Evolutionary conservation across 2,888 invertebrate species (phyloP).

Genomic region (Podabrus alpinus): DNA sequence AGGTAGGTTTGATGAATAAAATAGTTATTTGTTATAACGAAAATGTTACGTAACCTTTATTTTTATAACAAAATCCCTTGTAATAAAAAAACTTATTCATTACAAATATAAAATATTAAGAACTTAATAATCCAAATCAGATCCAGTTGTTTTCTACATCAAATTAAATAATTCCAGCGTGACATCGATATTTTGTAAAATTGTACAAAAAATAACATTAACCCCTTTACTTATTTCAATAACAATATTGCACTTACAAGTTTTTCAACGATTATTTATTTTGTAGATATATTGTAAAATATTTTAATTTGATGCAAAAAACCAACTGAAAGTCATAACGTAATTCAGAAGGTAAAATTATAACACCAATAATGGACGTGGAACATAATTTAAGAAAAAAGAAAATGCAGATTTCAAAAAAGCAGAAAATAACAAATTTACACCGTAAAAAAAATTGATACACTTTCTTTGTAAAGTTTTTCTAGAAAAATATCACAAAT

Average conservation of each 20-base stretch:
- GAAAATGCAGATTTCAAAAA: background rate
- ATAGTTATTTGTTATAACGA: background rate
- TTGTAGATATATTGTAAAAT: no score
- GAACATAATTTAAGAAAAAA: no score
- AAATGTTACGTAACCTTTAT: background rate
- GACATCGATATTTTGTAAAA: no score
- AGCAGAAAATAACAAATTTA: background rate
- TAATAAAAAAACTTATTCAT: background rate
- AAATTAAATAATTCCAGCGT: background rate
- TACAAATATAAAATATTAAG: background rate
- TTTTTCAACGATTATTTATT: no score
- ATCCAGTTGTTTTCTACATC: background rate
- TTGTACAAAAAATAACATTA: no score
- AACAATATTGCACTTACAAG: no score
- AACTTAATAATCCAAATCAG: background rate
- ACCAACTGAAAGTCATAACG: background rate
- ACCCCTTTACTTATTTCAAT: no score
- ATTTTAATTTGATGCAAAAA: background rate
- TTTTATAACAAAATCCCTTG: background rate
- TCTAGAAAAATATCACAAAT: background rate
- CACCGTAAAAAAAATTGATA: background rate
- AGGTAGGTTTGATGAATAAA: no score
- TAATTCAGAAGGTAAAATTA: no score
- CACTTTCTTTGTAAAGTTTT: background rate
- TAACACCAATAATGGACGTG: no score